Evolutionary conservation across 1,140 invertebrate genomes (phyloP), one percentile per base, ranked within the genome.

Genomic region (Phocides pigmalion): DNA sequence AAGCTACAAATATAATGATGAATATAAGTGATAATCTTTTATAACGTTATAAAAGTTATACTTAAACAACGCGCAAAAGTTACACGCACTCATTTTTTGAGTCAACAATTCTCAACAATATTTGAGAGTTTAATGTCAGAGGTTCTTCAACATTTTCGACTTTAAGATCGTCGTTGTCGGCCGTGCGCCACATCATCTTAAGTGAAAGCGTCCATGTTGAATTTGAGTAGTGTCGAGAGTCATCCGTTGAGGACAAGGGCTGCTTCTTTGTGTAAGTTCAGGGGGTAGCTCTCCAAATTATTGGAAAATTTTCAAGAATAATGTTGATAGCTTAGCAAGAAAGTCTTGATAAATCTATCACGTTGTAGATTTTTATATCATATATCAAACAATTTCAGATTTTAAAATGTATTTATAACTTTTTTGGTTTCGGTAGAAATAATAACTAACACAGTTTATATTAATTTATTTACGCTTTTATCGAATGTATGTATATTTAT

Each of bases 181-280:
- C 14, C 35, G 46, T 19, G 25, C 46, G 46, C 12, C 46, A 20
- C n/a, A 16, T n/a, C 42, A 32, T 37, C 46, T 63, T 51, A 20
- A 63, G 53, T 56, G 20, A 4, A 20, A 54, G 46, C 64, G 62
- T 74, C 66, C 62, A 72, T 72, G 71, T 79, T 81, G 71, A 81
- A 74, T 77, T 79, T 65, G 68, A 78, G 81, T 76, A 67, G 65
- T 53, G 68, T 75, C 66, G 47, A 81, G 79, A 67, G 58, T 58
- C 65, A 67, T 70, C 62, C 58, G 64, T 54, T 68, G 16, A 51
- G 46, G 44, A 42, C 63, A 56, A 71, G 73, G 66, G 66, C 44
- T 68, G 61, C 17, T 64, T 61, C 66, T 49, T 32, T 56, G 51
- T 56, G 19, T 39, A 62, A 68, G 59, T 67, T 68, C 64, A 68